phyloP scores from a whole-genome alignment of 2,113 vertebrate genomes.

The Pteruthius melanotis region DNA sequence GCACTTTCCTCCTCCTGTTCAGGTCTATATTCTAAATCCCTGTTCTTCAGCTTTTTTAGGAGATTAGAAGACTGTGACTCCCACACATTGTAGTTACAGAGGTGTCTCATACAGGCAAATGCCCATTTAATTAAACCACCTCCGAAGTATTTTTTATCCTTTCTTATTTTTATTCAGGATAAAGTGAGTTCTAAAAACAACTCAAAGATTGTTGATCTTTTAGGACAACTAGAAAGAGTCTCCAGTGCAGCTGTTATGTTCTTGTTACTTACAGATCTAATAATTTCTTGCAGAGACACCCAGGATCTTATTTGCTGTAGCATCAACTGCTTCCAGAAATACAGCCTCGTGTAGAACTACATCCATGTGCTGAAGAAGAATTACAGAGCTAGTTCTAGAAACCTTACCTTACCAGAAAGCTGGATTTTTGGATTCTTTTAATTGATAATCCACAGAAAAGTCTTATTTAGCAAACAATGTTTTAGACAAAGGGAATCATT shows the following conservation, averaged over 20 bases:
- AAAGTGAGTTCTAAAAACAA: background rate
- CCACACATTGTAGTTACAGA: background rate
- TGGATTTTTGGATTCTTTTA: background rate
- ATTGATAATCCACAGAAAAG: background rate
- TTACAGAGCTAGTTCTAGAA: background rate
- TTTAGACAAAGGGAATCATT: background rate
- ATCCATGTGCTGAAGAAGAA: background rate
- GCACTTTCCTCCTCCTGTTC: background rate
- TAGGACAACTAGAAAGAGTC: background rate
- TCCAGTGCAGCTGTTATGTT: background rate
- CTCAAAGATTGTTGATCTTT: background rate
- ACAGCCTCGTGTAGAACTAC: background rate
- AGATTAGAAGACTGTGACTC: background rate
- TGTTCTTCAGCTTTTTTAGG: background rate
- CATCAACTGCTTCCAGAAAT: background rate
- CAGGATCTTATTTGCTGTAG: background rate
- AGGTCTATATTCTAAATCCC: background rate
- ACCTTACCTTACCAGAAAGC: background rate
- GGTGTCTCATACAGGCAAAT: background rate
- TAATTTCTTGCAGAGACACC: background rate
- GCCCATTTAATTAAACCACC: background rate
- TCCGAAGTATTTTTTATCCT: background rate
- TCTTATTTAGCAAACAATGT: background rate
- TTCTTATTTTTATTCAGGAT: background rate
- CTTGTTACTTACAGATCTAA: background rate